These are phyloP conservation scores for Cheirogaleus major DNA, from an alignment of 2,797 vertebrate species.

Conservation along the genomic window DNA sequence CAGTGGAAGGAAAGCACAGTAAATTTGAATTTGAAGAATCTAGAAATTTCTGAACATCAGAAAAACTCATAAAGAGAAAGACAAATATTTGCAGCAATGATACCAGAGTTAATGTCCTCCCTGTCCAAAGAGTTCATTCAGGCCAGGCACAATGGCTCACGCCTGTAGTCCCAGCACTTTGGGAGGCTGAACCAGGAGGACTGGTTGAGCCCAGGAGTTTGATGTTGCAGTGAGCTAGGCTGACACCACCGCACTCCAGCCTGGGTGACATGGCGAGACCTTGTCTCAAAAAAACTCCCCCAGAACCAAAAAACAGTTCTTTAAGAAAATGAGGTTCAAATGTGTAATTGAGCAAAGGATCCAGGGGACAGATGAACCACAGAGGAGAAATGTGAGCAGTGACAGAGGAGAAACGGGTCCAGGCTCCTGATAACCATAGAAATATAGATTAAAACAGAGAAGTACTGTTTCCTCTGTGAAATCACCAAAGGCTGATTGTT, in stretches of 20 bases:
- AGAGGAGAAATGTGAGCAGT: not conserved
- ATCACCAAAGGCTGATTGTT: too few species aligned
- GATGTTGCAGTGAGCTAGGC: too few species aligned
- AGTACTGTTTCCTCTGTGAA: not conserved
- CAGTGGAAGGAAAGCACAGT: not conserved
- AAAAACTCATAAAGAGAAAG: not conserved
- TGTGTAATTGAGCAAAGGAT: accelerated
- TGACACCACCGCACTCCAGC: too few species aligned
- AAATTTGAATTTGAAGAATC: not conserved
- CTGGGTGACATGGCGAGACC: too few species aligned
- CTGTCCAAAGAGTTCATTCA: not conserved
- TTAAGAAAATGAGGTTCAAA: not conserved
- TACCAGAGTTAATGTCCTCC: not conserved
- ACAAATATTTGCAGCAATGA: not conserved
- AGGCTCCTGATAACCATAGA: too few species aligned
- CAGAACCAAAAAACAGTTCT: not conserved
- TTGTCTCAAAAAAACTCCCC: too few species aligned
- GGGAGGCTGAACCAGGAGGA: too few species aligned
- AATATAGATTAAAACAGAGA: accelerated
- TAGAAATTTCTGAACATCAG: not conserved
- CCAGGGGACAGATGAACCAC: not conserved
- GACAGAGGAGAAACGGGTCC: not conserved
- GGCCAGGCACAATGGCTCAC: too few species aligned
- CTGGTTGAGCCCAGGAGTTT: too few species aligned
- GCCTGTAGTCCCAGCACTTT: too few species aligned